A percentile compares a stretch with the other conserved stretches of the same genome.
phyloP scores from a whole-genome alignment of 2,888 invertebrate genomes.

The Ferdinandea cuprea region DNA sequence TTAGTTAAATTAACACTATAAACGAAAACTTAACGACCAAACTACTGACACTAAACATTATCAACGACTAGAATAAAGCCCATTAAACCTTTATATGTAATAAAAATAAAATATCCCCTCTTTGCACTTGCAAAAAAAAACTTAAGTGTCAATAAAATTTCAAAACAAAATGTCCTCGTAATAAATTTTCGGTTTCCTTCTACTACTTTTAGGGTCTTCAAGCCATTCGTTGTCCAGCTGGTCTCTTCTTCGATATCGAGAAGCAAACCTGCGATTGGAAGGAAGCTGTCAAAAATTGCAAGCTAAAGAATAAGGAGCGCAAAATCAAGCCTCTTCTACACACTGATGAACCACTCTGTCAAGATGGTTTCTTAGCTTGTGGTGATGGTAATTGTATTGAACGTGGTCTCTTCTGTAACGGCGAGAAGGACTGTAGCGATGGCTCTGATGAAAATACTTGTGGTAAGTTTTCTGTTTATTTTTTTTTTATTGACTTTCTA shows the following conservation, averaged over 20 bases:
- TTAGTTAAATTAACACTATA: background rate
- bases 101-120: no score
- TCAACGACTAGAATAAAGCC: background rate
- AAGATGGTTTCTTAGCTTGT: constrained; percentile 93
- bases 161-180: no score
- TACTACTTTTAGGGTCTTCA: constrained; percentile 88
- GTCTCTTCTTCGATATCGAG: constrained; percentile 96
- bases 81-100: background rate
- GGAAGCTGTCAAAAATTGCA: constrained; percentile 96
- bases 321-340: constrained; percentile 93
- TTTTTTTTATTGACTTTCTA: constrained; percentile 44
- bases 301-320: constrained; percentile 93
- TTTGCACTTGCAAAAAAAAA: background rate
- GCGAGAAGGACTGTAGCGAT: constrained; percentile 93
- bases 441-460: constrained; percentile 96
- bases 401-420: constrained; percentile 95
- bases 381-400: constrained; percentile 94
- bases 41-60: background rate
- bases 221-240: constrained; percentile 96
- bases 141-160: constrained; percentile 1
- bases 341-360: constrained; percentile 95
- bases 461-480: constrained; percentile 87
- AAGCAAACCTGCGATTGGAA: constrained; percentile 98
- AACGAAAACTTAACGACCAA: background rate
- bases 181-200: constrained; percentile 3